Evolutionary conservation across 37 sponge, comb jelly and placozoan genomes (phyloP).

Genomic region (Cliona cf. orientalis): DNA sequence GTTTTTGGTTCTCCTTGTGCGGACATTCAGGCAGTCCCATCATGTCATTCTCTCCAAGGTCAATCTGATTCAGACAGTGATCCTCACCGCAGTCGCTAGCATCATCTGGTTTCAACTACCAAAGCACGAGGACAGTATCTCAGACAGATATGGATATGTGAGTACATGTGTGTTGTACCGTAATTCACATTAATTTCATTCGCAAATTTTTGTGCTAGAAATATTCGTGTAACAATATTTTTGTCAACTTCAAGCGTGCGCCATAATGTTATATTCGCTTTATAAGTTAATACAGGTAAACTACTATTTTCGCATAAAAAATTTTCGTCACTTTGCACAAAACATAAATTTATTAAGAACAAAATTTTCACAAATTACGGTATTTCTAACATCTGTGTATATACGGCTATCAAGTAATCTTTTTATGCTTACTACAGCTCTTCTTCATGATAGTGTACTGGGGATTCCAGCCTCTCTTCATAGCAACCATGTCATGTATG

Average conservation of each 20-base stretch:
- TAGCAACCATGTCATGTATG: constrained; percentile 5
- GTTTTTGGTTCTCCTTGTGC: constrained; percentile 47
- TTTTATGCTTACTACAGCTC: constrained; percentile 28
- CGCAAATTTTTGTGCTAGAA: too few relatives aligned
- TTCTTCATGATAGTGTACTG: constrained; percentile 67
- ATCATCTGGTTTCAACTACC: constrained; percentile 81
- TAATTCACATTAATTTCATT: too few relatives aligned
- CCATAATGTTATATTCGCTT: too few relatives aligned
- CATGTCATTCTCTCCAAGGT: constrained; percentile 34
- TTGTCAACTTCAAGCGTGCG: too few relatives aligned
- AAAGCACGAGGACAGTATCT: constrained; percentile 46
- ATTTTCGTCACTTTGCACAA: too few relatives aligned
- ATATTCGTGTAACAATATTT: too few relatives aligned
- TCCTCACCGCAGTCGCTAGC: constrained; percentile 26
- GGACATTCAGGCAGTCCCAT: constrained; percentile 58
- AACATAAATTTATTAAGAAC: too few relatives aligned
- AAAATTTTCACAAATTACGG: too few relatives aligned
- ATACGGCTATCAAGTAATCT: background rate
- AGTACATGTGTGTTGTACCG: background rate
- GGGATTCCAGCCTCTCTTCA: constrained; percentile 37
- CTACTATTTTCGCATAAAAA: too few relatives aligned
- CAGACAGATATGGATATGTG: constrained; percentile 47
- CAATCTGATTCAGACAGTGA: constrained; percentile 22
- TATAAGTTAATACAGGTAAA: too few relatives aligned
- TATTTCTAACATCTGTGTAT: background rate